These are phyloP conservation scores for Marasmarcha lunaedactyla DNA, from an alignment of 2,888 invertebrate genomes.

Conservation along the genomic window DNA sequence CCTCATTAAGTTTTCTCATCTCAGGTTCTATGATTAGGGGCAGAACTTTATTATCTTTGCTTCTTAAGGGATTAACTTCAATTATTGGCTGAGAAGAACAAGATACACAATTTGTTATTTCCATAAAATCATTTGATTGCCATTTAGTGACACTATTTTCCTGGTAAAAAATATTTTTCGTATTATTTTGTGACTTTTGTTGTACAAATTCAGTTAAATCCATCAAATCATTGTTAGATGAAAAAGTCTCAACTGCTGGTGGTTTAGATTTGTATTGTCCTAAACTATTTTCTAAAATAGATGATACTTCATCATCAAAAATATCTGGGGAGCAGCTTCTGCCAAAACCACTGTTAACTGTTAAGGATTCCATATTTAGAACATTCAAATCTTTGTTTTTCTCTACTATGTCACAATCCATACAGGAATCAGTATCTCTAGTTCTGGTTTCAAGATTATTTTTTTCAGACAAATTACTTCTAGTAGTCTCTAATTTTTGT, in stretches of 20 bases:
- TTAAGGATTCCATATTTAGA: background rate
- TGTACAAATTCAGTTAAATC: slow-evolving; percentile 34
- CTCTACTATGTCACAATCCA: background rate
- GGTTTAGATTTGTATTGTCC: too few relatives aligned
- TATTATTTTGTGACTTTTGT: background rate
- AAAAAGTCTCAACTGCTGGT: slow-evolving; percentile 9
- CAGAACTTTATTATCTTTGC: too few relatives aligned
- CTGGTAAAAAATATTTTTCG: slow-evolving; percentile 14
- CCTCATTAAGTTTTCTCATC: too few relatives aligned
- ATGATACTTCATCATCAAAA: slow-evolving; percentile 52
- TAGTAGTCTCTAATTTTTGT: background rate
- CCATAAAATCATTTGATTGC: slow-evolving; percentile 43
- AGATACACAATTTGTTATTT: slow-evolving; percentile 41
- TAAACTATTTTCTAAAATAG: slow-evolving; percentile 11
- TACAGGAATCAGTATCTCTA: too few relatives aligned
- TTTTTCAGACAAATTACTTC: too few relatives aligned
- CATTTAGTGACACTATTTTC: slow-evolving; percentile 25
- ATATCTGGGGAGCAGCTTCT: slow-evolving; percentile 51
- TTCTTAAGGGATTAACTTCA: too few relatives aligned
- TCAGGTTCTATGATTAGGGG: too few relatives aligned
- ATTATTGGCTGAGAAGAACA: slow-evolving; percentile 19
- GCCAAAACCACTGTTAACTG: slow-evolving; percentile 4
- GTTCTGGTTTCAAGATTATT: too few relatives aligned
- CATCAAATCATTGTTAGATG: slow-evolving; percentile 23
- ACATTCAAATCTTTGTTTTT: background rate